phyloP scores from a whole-genome alignment of 37 sponge, comb jelly and placozoan species.

The Corticium candelabrum region DNA sequence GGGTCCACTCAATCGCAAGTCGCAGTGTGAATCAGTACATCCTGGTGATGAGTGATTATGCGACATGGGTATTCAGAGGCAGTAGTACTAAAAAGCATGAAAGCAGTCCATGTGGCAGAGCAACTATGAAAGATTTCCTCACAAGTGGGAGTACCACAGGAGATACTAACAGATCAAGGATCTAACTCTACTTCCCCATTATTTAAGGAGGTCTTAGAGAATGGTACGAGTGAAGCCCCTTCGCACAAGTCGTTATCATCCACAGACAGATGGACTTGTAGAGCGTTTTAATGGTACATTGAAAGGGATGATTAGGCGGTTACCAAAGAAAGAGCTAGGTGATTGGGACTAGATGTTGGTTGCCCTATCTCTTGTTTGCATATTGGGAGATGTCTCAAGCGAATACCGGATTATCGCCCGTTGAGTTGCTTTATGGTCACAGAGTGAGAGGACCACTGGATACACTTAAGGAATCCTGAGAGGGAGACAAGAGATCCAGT shows the following conservation, averaged over 20 bases:
- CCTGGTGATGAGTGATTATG: conserved; percentile 1
- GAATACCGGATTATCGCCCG: conserved; percentile 29
- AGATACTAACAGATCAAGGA: conserved; percentile 21
- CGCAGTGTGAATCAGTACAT: neutral
- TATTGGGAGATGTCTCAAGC: conserved; percentile 34
- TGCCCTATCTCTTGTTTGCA: conserved; percentile 36
- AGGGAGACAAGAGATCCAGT: neutral
- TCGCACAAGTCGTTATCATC: conserved; percentile 40
- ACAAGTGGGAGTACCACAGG: conserved; percentile 7
- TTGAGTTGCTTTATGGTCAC: conserved; percentile 37
- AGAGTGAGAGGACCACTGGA: conserved; percentile 38
- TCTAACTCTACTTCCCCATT: conserved; percentile 26
- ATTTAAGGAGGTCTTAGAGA: conserved; percentile 20
- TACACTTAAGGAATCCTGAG: conserved; percentile 39
- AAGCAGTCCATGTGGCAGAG: conserved; percentile 9
- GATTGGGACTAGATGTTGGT: conserved; percentile 23
- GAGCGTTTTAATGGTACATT: conserved; percentile 36
- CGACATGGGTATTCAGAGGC: conserved; percentile 1
- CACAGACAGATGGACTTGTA: conserved; percentile 44
- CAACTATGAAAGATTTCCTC: neutral
- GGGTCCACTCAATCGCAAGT: neutral
- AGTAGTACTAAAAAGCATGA: neutral
- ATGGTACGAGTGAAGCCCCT: conserved; percentile 19
- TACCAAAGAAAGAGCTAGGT: neutral
- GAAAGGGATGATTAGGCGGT: conserved; percentile 26